phyloP scores from a whole-genome alignment of 2,797 vertebrate species.

The Enteromius trimaculatus region DNA sequence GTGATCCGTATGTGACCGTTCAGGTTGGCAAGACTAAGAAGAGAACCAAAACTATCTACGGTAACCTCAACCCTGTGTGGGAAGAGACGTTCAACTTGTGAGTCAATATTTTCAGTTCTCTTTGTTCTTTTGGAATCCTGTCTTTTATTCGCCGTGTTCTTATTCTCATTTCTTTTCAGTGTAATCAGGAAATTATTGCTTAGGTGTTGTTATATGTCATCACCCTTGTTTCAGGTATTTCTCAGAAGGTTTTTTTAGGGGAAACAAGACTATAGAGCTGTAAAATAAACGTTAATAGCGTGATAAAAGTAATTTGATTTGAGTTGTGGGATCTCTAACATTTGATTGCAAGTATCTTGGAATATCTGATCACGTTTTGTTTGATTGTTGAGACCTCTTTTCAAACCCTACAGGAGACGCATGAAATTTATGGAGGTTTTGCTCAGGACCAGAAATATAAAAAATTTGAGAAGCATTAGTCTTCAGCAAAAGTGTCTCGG shows the following conservation, averaged over 20 bases:
- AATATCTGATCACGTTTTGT: background rate
- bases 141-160: background rate
- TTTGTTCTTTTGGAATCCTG: background rate
- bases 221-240: background rate
- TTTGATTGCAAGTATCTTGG: background rate
- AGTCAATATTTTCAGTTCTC: conserved; percentile 64
- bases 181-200: background rate
- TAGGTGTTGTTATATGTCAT: background rate
- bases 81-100: conserved; percentile 97
- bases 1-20: conserved; percentile 95
- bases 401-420: background rate
- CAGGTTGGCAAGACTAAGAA: conserved; percentile 98
- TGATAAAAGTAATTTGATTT: background rate
- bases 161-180: background rate
- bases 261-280: background rate
- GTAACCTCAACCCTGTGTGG: conserved; percentile 97
- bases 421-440: background rate
- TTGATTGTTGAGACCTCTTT: background rate
- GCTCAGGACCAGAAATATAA: background rate
- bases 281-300: background rate
- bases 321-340: background rate
- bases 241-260: background rate
- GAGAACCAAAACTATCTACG: conserved; percentile 96
- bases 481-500: background rate
- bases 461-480: background rate